A percentile compares a stretch with the other conserved stretches of the same genome.
phyloP scores from a whole-genome alignment of 1,140 invertebrate genomes.

The Neotoxoptera formosana region DNA sequence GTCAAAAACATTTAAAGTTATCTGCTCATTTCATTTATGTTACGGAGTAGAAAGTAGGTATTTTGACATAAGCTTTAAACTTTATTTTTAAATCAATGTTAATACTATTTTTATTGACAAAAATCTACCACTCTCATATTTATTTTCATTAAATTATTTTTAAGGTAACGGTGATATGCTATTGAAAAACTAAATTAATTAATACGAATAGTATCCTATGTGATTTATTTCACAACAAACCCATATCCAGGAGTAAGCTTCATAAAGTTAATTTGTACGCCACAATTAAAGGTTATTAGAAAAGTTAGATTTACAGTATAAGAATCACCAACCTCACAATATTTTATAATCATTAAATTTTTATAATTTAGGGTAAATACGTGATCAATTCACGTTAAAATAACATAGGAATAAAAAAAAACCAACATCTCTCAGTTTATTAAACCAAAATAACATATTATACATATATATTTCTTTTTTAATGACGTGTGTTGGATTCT shows the following conservation, averaged over 20 bases:
- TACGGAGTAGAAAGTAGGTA: not conserved
- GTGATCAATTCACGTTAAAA: not conserved
- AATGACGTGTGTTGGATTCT: conserved; percentile 22
- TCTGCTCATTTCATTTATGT: not conserved
- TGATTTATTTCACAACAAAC: not conserved
- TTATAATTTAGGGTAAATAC: not conserved
- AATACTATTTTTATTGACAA: not conserved
- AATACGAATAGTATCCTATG: not conserved
- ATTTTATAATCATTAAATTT: not conserved
- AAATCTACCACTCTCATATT: not conserved
- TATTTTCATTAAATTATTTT: not conserved
- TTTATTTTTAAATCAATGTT: not conserved
- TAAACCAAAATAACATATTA: not conserved
- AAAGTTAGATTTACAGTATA: not conserved
- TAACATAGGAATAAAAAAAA: not conserved
- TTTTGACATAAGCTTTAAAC: not conserved
- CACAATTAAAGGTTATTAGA: not conserved
- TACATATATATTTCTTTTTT: not conserved
- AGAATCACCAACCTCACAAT: not conserved
- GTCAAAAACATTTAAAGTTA: not conserved
- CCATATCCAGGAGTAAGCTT: not conserved
- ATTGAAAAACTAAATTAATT: not conserved
- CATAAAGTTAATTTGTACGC: not conserved
- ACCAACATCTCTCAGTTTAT: not conserved
- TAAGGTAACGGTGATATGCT: not conserved